Evolutionary conservation across 2,888 invertebrate genomes (phyloP).

Genomic region (Melanophora roralis): DNA sequence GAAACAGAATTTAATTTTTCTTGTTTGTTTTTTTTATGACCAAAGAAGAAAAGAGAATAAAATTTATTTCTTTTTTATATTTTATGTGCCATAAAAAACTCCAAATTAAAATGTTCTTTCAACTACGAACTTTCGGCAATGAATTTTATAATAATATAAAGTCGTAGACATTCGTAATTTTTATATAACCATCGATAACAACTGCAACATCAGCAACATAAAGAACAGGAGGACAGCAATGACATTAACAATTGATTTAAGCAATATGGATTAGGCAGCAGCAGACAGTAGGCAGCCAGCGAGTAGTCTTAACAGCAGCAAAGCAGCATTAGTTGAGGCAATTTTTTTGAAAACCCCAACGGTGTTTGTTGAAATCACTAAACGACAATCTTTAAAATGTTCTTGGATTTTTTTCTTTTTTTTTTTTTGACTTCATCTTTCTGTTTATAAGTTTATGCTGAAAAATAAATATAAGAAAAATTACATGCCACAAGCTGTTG

Average conservation of each 20-base stretch:
- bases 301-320: too few species aligned
- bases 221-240: constrained; percentile 24
- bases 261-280: constrained; percentile 23
- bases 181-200: constrained; percentile 49
- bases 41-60: too few species aligned
- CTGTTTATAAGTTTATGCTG: constrained; percentile 4
- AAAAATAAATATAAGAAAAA: constrained; percentile 51
- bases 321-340: too few species aligned
- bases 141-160: constrained; percentile 59
- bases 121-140: constrained; percentile 74
- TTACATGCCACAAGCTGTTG: constrained; percentile 44
- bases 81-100: constrained; percentile 65
- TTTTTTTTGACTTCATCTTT: neutral
- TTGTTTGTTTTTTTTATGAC: neutral
- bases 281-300: too few species aligned
- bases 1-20: constrained; percentile 44
- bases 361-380: constrained; percentile 63
- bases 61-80: constrained; percentile 56
- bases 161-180: constrained; percentile 36
- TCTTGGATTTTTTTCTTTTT: too few species aligned
- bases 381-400: constrained; percentile 62
- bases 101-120: constrained; percentile 77
- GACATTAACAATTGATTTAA: constrained; percentile 58
- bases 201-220: constrained; percentile 35
- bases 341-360: constrained; percentile 57